phyloP scores from a whole-genome alignment of 2,888 invertebrate genomes.

The Sylvicola fuscatus region DNA sequence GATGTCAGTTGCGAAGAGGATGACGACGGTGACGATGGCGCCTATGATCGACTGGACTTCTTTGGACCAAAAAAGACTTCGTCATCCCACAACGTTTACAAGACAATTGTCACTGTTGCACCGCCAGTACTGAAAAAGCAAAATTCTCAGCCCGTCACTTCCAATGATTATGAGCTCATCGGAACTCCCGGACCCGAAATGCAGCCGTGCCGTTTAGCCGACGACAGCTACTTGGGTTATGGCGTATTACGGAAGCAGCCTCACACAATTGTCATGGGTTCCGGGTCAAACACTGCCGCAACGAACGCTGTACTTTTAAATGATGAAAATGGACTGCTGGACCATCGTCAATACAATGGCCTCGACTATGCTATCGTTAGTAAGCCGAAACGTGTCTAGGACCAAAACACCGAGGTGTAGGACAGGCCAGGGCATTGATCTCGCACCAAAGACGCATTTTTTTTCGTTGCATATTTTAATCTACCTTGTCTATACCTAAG shows the following conservation, averaged over 20 bases:
- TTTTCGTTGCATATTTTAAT: too few species aligned
- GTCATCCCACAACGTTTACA: constrained; percentile 41
- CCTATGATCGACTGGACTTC: constrained; percentile 64
- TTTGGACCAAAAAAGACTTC: constrained; percentile 49
- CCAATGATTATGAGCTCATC: constrained; percentile 62
- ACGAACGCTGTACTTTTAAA: neutral
- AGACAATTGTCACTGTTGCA: constrained; percentile 44
- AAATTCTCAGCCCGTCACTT: constrained; percentile 21
- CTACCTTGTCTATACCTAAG: too few species aligned
- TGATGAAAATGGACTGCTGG: constrained; percentile 18
- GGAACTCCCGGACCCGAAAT: constrained; percentile 34
- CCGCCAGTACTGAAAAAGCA: constrained; percentile 22
- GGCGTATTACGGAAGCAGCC: constrained; percentile 45
- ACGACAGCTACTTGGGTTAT: constrained; percentile 63
- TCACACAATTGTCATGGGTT: constrained; percentile 7
- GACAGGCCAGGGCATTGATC: too few species aligned
- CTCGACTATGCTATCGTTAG: constrained; percentile 66
- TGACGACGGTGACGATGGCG: constrained; percentile 23
- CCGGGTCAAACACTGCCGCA: constrained; percentile 25
- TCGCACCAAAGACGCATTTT: too few species aligned
- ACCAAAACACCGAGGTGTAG: too few species aligned
- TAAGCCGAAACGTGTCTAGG: constrained; percentile 62
- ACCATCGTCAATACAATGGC: constrained; percentile 52
- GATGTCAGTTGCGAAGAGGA: constrained; percentile 19
- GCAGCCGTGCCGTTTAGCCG: constrained; percentile 49